Base-by-base conservation (phyloP, 1,140 invertebrate species). In the Lerema accius region DNA sequence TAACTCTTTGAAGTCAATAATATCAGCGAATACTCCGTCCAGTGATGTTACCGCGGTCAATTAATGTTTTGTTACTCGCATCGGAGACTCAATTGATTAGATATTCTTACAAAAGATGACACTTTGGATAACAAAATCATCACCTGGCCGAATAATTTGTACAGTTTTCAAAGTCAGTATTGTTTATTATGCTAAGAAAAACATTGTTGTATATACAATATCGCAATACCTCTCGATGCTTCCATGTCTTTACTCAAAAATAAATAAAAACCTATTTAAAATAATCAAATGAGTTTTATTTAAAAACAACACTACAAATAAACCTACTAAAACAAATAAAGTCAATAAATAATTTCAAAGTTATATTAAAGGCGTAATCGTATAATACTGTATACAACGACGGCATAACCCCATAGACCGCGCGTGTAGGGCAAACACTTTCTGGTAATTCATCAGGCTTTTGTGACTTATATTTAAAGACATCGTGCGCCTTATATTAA, bases 141-240 rank as follows among this genome's bases (percentile, higher is more conserved):
- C 11, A 49, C 14, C 46, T 15, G 53, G 40, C 19, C 40, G 39
- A 43, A 45, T 45, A 28, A 26, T 16, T 13, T 58, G 42, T 58
- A 58, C 42, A 56, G 53, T 43, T 58, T 55, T 69, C 63, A 69
- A 69, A 50, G 49, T 58, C 73, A 76, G 73, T 76, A 76, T 76
- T 76, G 71, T 67, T 76, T 56, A 56, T 39, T 45, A 56, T 56
- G 9, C 53, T 56, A 56, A 56, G 53, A 32, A 40, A 42, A 56
- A 56, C 43, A 6, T 45, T 56, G 62, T 62, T 73, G 71, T 73
- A 69, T 62, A 73, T 73, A 73, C 66, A 61, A 66, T 73, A 72
- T 73, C 64, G 65, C 69, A 63, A 67, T 71, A 76, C 70, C 73
- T 72, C 70, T 65, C 62, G 65, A 76, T 73, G 73, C 73, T 76